Base-by-base conservation (phyloP, 2,888 invertebrate species). In the Drosophila monieri region DNA sequence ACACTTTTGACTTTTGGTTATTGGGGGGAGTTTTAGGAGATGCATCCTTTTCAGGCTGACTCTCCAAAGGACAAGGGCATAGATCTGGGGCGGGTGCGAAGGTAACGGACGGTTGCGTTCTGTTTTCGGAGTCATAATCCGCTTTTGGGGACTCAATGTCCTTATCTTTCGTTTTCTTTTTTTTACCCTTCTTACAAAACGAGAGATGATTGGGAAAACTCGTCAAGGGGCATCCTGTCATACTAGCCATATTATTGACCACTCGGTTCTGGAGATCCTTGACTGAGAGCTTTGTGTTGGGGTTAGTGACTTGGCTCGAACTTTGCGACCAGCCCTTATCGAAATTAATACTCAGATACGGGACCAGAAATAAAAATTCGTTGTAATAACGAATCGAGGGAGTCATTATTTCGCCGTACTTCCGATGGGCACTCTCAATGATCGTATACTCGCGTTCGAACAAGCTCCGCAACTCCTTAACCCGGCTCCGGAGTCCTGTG, bases 331-430 rank as follows among this genome's bases (percentile, higher is more conserved):
- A 6, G 10, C 14, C 35, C 3, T 41, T 18, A 0, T 52, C 43
- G 1, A 41, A 65, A 23, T 56, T 47, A 2, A 44, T 53, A 25
- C 9, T 1, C 1, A 73, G 37, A 49, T 48, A 66, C 1, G 84
- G 86, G n/a, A 68, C 65, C 30, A 84, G 27, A 23, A 84, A 84
- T 1, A 73, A 25, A 18, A 86, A 73, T 35, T 84, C 84, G 39
- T 66, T 64, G 48, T 79, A 86, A 56, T 64, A 86, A 14, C 59
- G 53, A 6, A 76, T 73, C 0, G 74, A 51, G 2, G 84, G 81
- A 10, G 6, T 25, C 8, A 68, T 6, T 1, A 44, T 27, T 6
- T 69, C 44, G 0, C 65, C 68, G 14, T 47, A 21, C 1, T 12
- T 37, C 3, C 39, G 39, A 1, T 54, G 66, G 0, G 61, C 66